Percentiles rank a stretch among this genome's conserved stretches.
Evolutionary conservation across 1,140 invertebrate species (phyloP).

Genomic region (Panagrolaimus sp.): DNA sequence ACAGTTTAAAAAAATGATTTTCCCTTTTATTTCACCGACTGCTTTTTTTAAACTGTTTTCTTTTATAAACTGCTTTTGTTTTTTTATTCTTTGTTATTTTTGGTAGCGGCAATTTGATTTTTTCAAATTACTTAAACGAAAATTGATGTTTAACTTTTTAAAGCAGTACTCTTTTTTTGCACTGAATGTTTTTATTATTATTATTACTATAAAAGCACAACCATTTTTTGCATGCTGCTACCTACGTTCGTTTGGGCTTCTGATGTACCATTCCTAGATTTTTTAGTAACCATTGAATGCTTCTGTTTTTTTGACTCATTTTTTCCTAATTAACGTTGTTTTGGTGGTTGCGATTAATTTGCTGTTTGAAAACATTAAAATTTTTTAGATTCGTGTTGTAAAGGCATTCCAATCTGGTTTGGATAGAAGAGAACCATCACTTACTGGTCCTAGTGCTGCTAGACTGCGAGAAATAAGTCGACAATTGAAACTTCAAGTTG

Average conservation of each 20-base stretch:
- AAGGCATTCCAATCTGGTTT: conserved; percentile 54
- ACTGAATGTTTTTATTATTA: too few relatives aligned
- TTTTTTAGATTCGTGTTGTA: conserved; percentile 56
- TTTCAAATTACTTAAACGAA: too few relatives aligned
- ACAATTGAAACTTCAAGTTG: conserved; percentile 55
- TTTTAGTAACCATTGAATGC: conserved; percentile 22
- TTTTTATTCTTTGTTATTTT: too few relatives aligned
- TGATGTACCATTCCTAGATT: conserved; percentile 15
- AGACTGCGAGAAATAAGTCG: conserved; percentile 54
- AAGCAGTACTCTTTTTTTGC: too few relatives aligned
- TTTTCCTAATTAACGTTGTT: conserved; percentile 7
- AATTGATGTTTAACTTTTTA: too few relatives aligned
- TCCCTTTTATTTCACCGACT: too few relatives aligned
- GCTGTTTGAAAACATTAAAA: conserved; percentile 1
- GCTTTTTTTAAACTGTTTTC: too few relatives aligned
- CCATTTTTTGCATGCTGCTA: conserved; percentile 12
- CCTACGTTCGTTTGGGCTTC: conserved; percentile 21
- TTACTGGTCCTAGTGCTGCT: conserved; percentile 55
- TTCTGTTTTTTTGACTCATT: conserved; percentile 11
- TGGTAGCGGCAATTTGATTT: too few relatives aligned
- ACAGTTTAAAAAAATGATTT: too few relatives aligned
- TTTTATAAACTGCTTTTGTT: too few relatives aligned
- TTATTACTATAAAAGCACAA: neutral
- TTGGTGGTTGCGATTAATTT: neutral
- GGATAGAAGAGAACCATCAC: conserved; percentile 51